Evolutionary conservation across 2,113 vertebrate species (phyloP).

Genomic region (Oncorhynchus gorbuscha): DNA sequence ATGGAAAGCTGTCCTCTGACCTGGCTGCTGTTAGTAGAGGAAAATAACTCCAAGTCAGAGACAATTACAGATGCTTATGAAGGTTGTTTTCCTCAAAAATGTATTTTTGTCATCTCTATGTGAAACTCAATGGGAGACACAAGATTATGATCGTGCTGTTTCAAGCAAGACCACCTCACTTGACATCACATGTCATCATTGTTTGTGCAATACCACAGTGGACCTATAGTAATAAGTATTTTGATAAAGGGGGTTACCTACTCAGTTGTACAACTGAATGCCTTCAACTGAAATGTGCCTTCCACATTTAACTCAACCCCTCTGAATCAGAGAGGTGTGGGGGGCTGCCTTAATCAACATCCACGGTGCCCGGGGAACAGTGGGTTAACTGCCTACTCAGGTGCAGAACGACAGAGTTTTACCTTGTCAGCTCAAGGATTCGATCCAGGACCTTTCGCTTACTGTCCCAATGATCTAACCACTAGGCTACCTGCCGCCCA

Average conservation of each 20-base stretch:
- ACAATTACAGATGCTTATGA: neutral
- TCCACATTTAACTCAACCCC: too few relatives aligned
- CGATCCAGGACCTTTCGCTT: too few relatives aligned
- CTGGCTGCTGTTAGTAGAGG: neutral
- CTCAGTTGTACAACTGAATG: too few relatives aligned
- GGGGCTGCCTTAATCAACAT: too few relatives aligned
- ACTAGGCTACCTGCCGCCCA: too few relatives aligned
- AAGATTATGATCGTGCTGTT: neutral
- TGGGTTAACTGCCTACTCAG: too few relatives aligned
- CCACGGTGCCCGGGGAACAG: too few relatives aligned
- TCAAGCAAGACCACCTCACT: neutral
- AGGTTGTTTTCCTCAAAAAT: neutral
- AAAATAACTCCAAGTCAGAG: slow-evolving; percentile 3
- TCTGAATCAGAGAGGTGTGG: too few relatives aligned
- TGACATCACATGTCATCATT: neutral
- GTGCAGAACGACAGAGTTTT: too few relatives aligned
- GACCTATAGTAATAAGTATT: neutral
- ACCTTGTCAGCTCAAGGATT: too few relatives aligned
- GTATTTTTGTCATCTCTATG: neutral
- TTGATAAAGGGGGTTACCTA: neutral
- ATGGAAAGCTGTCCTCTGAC: neutral
- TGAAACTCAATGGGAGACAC: neutral
- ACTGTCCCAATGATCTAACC: too few relatives aligned
- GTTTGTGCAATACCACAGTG: neutral
- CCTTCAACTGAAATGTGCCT: too few relatives aligned